Percentiles rank a stretch among this genome's conserved stretches.
These are phyloP conservation scores for Galaxias olidus DNA, from an alignment of 2,797 vertebrate genomes.

Conservation along the genomic window DNA sequence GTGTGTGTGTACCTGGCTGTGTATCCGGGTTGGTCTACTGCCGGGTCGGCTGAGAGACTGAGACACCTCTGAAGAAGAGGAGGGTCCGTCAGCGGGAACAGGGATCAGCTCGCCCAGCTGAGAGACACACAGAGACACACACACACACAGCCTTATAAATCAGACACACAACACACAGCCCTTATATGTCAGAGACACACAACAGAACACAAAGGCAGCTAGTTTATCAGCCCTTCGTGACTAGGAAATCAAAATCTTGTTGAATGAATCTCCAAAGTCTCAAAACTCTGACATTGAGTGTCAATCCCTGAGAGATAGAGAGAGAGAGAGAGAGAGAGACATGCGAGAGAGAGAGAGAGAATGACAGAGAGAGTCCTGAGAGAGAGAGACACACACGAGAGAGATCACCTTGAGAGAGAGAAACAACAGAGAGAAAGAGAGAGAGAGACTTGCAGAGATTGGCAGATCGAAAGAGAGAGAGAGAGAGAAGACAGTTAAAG, in stretches of 20 bases:
- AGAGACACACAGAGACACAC: conserved; percentile 39
- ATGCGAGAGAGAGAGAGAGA: background rate
- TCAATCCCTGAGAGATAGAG: no score
- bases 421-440: background rate
- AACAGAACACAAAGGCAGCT: background rate
- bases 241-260: no score
- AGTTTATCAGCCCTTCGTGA: no score
- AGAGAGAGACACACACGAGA: no score
- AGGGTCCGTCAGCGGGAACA: conserved; percentile 70
- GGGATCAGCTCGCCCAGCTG: conserved; percentile 90
- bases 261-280: no score
- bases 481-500: background rate
- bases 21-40: conserved; percentile 49
- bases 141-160: background rate
- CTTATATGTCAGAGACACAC: background rate
- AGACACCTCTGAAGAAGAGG: conserved; percentile 75
- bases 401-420: no score
- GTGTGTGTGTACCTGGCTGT: conserved; percentile 58
- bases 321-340: no score
- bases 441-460: no score
- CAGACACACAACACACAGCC: no score
- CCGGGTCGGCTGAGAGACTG: conserved; percentile 69
- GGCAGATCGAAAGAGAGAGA: background rate
- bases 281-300: no score
- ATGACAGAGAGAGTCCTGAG: background rate